phyloP scores from a whole-genome alignment of 2,113 vertebrate genomes.

The Nesogale talazaci region DNA sequence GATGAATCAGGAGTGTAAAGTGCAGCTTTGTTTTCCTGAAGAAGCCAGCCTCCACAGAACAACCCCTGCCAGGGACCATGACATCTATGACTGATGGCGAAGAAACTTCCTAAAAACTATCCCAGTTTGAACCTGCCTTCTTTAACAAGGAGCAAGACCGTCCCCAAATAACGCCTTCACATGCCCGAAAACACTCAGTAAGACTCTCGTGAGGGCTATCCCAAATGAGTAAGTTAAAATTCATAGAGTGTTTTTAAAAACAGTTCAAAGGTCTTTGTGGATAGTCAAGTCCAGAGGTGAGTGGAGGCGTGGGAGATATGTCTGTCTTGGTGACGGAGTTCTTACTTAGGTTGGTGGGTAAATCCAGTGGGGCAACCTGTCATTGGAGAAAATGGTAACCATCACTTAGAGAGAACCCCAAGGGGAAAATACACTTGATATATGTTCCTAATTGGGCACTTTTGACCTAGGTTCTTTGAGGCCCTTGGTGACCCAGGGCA shows the following conservation, averaged over 20 bases:
- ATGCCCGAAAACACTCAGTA: background rate
- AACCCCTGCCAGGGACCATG: background rate
- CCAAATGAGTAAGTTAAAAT: background rate
- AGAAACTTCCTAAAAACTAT: slow-evolving; percentile 2
- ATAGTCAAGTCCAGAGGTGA: too few relatives aligned
- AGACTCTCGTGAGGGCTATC: background rate
- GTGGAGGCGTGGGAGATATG: too few relatives aligned
- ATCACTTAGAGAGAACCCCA: too few relatives aligned
- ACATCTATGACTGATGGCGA: background rate
- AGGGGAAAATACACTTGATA: too few relatives aligned
- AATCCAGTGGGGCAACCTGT: too few relatives aligned
- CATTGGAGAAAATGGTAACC: too few relatives aligned
- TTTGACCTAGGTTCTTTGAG: too few relatives aligned
- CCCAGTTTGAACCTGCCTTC: background rate
- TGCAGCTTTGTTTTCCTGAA: background rate
- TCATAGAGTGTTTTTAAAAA: background rate
- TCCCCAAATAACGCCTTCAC: slow-evolving; percentile 2
- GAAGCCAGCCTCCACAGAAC: background rate
- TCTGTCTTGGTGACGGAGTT: too few relatives aligned
- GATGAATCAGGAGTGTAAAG: background rate
- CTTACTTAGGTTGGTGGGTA: too few relatives aligned
- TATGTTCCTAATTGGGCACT: too few relatives aligned
- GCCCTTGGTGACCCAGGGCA: too few relatives aligned
- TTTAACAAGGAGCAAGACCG: background rate
- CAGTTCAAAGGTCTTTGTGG: background rate